phyloP scores from a whole-genome alignment of 2,888 invertebrate species.

The Chydorus sphaericus region DNA sequence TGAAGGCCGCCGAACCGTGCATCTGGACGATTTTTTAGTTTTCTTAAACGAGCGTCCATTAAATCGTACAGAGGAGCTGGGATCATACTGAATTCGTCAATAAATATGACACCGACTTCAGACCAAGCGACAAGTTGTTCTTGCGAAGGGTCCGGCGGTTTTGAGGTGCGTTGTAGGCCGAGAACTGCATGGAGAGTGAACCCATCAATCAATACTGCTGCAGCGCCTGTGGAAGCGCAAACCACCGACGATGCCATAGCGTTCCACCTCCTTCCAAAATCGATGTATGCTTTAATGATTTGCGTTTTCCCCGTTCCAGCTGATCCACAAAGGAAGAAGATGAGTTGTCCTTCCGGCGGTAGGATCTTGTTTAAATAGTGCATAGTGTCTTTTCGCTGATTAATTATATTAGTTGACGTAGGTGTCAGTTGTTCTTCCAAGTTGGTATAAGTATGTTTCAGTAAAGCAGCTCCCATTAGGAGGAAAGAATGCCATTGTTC shows the following conservation, averaged over 20 bases:
- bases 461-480: no score
- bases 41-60: not conserved
- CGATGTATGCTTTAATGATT: not conserved
- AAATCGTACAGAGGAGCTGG: not conserved
- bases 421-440: no score
- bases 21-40: not conserved
- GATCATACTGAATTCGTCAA: not conserved
- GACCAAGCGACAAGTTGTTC: not conserved
- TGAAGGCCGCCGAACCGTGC: not conserved
- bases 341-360: not conserved
- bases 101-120: not conserved
- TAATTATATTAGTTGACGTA: no score
- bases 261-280: not conserved
- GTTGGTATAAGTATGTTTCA: no score
- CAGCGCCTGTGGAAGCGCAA: not conserved
- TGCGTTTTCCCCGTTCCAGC: not conserved
- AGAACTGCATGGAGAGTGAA: not conserved
- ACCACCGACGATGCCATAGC: not conserved
- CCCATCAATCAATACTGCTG: not conserved
- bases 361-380: no score
- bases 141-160: not conserved
- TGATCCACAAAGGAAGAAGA: not conserved
- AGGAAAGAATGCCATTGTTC: no score
- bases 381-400: no score
- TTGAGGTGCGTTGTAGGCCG: not conserved